A percentile compares a stretch with the other conserved stretches of the same genome.
These are phyloP conservation scores for Sebastes trivittatus DNA, from an alignment of 2,797 vertebrate genomes.

Conservation along the genomic window DNA sequence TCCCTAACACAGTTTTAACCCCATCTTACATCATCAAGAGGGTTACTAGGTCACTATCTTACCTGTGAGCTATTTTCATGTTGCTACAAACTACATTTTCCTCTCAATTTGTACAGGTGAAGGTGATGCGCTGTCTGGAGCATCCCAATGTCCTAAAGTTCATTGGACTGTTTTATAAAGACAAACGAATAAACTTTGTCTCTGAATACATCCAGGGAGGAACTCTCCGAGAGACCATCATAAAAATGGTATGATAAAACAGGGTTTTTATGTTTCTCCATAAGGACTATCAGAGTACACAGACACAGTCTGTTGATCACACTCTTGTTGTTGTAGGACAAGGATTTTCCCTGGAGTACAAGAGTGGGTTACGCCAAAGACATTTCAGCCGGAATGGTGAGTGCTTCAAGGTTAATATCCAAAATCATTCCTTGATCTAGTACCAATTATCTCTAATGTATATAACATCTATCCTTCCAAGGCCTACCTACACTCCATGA, in stretches of 20 bases:
- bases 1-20: background rate
- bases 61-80: background rate
- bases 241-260: constrained; percentile 87
- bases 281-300: background rate
- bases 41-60: background rate
- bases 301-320: background rate
- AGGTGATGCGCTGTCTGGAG: constrained; percentile 97
- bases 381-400: constrained; percentile 95
- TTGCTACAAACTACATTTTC: background rate
- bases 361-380: constrained; percentile 95
- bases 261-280: background rate
- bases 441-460: background rate
- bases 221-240: constrained; percentile 90
- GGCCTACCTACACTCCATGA: constrained; percentile 99
- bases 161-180: constrained; percentile 97
- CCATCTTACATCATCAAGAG: background rate
- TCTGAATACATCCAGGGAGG: constrained; percentile 97
- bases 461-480: constrained; percentile 60
- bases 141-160: constrained; percentile 97
- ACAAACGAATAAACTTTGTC: constrained; percentile 95
- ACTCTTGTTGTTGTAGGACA: constrained; percentile 79
- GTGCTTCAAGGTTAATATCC: constrained; percentile 7
- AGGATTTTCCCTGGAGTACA: constrained; percentile 89
- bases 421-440: background rate
- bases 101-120: constrained; percentile 83